phyloP scores from a whole-genome alignment of 2,113 vertebrate genomes.

The Petrocephalus zakoni region DNA sequence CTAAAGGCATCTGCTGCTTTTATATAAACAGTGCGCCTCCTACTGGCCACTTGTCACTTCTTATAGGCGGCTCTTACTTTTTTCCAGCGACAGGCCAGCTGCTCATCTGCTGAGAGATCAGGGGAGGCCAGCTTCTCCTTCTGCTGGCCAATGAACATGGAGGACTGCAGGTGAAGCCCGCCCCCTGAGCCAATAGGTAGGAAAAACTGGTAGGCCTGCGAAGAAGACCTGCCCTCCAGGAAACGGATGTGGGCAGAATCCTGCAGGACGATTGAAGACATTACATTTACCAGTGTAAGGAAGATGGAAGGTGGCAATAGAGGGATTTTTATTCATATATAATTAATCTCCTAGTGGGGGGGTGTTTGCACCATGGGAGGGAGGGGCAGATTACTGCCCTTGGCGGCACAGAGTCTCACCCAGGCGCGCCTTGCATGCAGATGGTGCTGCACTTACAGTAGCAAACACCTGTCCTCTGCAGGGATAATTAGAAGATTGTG shows the following conservation, averaged over 20 bases:
- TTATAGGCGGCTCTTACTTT: conserved; percentile 58
- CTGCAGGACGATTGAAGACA: conserved; percentile 43
- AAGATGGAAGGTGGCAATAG: neutral
- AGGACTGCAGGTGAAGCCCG: conserved; percentile 69
- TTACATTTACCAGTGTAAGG: neutral
- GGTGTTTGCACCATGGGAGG: too few relatives aligned
- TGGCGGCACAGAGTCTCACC: neutral
- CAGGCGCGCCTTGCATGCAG: neutral
- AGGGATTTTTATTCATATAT: neutral
- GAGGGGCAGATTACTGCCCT: neutral
- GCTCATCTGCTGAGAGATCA: conserved; percentile 71
- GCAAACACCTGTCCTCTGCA: neutral
- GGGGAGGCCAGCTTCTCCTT: conserved; percentile 73
- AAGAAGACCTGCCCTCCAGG: conserved; percentile 67
- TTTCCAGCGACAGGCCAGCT: conserved; percentile 82
- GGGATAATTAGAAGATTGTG: neutral
- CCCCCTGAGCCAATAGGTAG: conserved; percentile 69
- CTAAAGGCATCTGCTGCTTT: neutral
- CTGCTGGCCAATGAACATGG: conserved; percentile 66
- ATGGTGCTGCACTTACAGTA: neutral
- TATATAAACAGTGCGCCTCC: neutral
- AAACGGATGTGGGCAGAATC: conserved; percentile 68
- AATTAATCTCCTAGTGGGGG: neutral
- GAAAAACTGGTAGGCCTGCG: conserved; percentile 76
- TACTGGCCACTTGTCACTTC: neutral